Conservation (phyloP, 1,140 invertebrate species). For the Choristoneura fumiferana region DNA sequence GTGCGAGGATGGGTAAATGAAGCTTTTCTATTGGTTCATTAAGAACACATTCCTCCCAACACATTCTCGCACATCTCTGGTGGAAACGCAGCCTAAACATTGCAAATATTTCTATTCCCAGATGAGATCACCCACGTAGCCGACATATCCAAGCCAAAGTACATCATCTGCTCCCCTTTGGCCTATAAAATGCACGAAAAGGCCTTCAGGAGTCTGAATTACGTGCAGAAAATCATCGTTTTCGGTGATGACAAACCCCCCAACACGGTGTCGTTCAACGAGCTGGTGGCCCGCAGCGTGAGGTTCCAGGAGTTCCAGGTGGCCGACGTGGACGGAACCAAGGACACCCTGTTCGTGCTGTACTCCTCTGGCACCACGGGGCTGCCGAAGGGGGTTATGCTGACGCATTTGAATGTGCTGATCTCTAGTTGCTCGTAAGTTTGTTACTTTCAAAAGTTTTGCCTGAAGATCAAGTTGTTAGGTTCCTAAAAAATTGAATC, state of each 20-base stretch:
- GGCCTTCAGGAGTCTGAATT: constrained; percentile 28
- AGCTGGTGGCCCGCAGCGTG: constrained; percentile 37
- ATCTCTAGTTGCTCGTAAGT: constrained; percentile 31
- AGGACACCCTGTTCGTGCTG: constrained; percentile 65
- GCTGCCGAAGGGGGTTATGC: constrained; percentile 87
- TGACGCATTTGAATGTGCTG: constrained; percentile 83
- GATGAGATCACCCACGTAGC: constrained; percentile 75
- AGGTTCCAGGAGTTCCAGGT: constrained; percentile 50
- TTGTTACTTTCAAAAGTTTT: constrained; percentile 17
- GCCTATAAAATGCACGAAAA: constrained; percentile 39
- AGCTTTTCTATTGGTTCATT: too few species aligned
- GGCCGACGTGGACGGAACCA: constrained; percentile 39
- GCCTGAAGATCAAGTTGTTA: too few species aligned
- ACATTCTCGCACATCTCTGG: too few species aligned
- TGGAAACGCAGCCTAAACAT: too few species aligned
- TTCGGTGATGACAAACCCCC: constrained; percentile 36
- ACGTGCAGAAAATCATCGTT: constrained; percentile 40
- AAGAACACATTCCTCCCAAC: too few species aligned
- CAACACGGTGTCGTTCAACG: constrained; percentile 33
- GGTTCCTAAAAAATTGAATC: too few species aligned
- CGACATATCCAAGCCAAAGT: constrained; percentile 75
- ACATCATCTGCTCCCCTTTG: constrained; percentile 60
- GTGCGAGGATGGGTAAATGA: too few species aligned
- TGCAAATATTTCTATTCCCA: constrained; percentile 36
- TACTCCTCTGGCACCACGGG: constrained; percentile 87